These are phyloP conservation scores for Antheraea pernyi DNA, from an alignment of 1,140 invertebrate species.

Conservation along the genomic window DNA sequence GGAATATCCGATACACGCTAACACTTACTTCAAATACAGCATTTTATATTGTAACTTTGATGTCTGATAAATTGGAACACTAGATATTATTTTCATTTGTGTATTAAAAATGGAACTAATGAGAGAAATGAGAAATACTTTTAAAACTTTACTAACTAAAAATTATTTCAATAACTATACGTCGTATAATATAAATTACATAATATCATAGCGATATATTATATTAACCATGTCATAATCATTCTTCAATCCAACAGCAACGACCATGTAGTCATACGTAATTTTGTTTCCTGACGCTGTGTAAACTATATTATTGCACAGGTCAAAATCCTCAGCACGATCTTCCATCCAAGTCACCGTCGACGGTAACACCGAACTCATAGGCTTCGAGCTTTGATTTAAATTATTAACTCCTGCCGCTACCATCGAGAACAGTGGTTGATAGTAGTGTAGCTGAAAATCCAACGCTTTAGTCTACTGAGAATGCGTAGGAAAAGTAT, in stretches of 20 bases:
- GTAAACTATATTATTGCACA: slow-evolving; percentile 85
- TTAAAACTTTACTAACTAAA: too few relatives aligned
- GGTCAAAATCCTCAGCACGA: slow-evolving; percentile 85
- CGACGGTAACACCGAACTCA: slow-evolving; percentile 86
- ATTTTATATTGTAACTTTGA: too few relatives aligned
- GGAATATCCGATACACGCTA: too few relatives aligned
- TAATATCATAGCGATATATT: too few relatives aligned
- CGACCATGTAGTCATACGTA: slow-evolving; percentile 89
- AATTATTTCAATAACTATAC: too few relatives aligned
- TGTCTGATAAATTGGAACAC: too few relatives aligned
- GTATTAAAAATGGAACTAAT: too few relatives aligned
- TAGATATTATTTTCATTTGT: too few relatives aligned
- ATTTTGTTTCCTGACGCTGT: slow-evolving; percentile 86
- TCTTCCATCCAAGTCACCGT: slow-evolving; percentile 91
- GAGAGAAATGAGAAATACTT: too few relatives aligned
- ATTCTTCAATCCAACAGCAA: slow-evolving; percentile 91
- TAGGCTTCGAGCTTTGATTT: slow-evolving; percentile 81
- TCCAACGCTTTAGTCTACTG: neutral
- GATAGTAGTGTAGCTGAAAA: slow-evolving; percentile 94
- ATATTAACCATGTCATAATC: slow-evolving; percentile 88
- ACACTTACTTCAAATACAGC: too few relatives aligned
- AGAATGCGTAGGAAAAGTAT: neutral
- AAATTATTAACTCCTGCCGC: slow-evolving; percentile 93
- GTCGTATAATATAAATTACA: too few relatives aligned
- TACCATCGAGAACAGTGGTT: slow-evolving; percentile 96